Percentiles rank a stretch among this genome's conserved stretches.
Conservation (phyloP, 2,797 vertebrate genomes). For the Rousettus madagascariensis region DNA sequence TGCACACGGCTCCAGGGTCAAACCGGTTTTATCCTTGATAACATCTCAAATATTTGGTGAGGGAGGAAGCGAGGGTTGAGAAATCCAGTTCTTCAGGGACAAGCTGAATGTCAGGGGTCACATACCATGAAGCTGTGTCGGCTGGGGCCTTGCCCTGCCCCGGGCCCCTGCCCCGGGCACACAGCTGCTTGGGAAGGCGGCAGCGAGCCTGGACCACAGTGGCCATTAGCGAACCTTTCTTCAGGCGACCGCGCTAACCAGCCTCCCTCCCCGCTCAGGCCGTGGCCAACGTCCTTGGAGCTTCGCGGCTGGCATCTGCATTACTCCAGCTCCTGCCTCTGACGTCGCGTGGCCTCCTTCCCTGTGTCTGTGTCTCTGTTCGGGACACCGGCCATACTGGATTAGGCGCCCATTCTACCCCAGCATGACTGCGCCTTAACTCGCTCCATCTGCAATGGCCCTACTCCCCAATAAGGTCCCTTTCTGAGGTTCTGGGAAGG, state of each 20-base stretch:
- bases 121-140: accelerated
- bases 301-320: accelerated
- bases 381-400: neutral
- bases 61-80: neutral
- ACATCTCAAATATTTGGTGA: neutral
- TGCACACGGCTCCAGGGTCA: neutral
- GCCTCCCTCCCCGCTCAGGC: neutral
- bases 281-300: accelerated
- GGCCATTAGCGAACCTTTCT: neutral
- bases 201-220: neutral
- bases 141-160: neutral
- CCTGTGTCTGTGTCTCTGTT: no score
- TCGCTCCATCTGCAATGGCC: neutral
- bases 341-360: neutral
- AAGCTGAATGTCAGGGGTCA: neutral
- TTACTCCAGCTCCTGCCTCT: neutral
- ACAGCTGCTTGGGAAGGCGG: accelerated
- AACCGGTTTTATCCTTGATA: neutral
- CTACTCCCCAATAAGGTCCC: neutral
- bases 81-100: neutral
- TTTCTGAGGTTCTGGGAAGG: neutral
- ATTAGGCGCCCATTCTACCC: neutral
- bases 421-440: neutral
- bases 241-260: neutral
- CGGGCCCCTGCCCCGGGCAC: neutral